These are phyloP conservation scores for Drosophila koepferae DNA, from an alignment of 2,888 invertebrate species.

Conservation along the genomic window DNA sequence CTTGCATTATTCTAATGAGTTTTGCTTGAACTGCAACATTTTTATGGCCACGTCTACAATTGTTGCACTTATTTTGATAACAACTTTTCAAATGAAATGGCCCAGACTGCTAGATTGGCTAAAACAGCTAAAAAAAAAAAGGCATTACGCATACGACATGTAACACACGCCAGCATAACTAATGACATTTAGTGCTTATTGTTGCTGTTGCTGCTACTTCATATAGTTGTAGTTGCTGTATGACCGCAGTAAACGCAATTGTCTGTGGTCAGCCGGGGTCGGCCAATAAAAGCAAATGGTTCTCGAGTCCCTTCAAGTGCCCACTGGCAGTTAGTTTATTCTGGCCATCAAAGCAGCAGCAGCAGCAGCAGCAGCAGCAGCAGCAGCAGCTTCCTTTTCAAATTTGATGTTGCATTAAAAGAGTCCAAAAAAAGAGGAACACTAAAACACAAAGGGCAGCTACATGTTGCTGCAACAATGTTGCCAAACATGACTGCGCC, in stretches of 20 bases:
- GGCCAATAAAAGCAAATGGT: constrained; percentile 75
- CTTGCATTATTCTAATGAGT: constrained; percentile 79
- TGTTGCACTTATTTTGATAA: constrained; percentile 77
- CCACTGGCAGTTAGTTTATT: constrained; percentile 62
- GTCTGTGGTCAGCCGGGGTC: constrained; percentile 67
- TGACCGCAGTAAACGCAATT: constrained; percentile 80
- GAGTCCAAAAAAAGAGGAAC: neutral
- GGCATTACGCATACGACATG: constrained; percentile 74
- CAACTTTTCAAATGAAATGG: constrained; percentile 80
- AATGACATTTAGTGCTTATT: constrained; percentile 50
- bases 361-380: neutral
- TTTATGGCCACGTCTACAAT: constrained; percentile 59
- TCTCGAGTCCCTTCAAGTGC: constrained; percentile 64
- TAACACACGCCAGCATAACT: constrained; percentile 63
- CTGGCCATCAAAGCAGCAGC: constrained; percentile 43
- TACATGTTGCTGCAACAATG: constrained; percentile 77
- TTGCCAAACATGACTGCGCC: constrained; percentile 39
- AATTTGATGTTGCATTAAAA: constrained; percentile 54
- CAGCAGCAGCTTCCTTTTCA: neutral
- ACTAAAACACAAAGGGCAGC: constrained; percentile 52
- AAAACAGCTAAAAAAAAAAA: constrained; percentile 10
- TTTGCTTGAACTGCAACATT: constrained; percentile 73
- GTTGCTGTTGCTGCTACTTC: constrained; percentile 3
- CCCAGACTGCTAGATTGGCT: constrained; percentile 57
- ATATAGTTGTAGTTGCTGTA: constrained; percentile 32